These are phyloP conservation scores for Gallinago nigripennis DNA, from an alignment of 2,797 vertebrate genomes.

Conservation along the genomic window DNA sequence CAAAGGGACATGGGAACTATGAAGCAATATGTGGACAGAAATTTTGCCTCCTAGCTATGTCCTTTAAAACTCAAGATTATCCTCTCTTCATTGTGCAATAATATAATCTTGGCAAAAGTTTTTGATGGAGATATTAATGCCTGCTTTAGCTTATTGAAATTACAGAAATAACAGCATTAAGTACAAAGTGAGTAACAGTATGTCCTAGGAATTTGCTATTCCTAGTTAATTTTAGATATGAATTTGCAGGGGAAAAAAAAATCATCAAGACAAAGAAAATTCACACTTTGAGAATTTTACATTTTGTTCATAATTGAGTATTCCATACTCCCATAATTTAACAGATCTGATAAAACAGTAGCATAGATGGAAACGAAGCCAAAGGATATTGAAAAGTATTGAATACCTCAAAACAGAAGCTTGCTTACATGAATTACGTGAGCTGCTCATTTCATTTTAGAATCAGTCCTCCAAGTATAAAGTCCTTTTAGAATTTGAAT, in stretches of 20 bases:
- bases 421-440: background rate
- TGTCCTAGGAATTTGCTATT: background rate
- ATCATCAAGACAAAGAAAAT: background rate
- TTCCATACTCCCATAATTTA: background rate
- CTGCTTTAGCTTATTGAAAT: background rate
- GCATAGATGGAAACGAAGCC: background rate
- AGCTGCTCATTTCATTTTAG: background rate
- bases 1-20: background rate
- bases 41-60: background rate
- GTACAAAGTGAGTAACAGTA: background rate
- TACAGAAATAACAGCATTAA: background rate
- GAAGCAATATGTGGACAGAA: background rate
- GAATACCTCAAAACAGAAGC: background rate
- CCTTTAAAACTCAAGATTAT: background rate
- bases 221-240: background rate
- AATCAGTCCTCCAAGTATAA: background rate
- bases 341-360: background rate
- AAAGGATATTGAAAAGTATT: background rate
- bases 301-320: background rate
- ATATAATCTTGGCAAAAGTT: background rate
- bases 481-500: background rate
- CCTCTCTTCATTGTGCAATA: background rate
- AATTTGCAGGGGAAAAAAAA: background rate
- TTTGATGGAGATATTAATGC: background rate
- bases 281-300: background rate